Evolutionary conservation across 2,113 vertebrate genomes (phyloP), one percentile per base, ranked within the genome.

Genomic region (Turnix velox): DNA sequence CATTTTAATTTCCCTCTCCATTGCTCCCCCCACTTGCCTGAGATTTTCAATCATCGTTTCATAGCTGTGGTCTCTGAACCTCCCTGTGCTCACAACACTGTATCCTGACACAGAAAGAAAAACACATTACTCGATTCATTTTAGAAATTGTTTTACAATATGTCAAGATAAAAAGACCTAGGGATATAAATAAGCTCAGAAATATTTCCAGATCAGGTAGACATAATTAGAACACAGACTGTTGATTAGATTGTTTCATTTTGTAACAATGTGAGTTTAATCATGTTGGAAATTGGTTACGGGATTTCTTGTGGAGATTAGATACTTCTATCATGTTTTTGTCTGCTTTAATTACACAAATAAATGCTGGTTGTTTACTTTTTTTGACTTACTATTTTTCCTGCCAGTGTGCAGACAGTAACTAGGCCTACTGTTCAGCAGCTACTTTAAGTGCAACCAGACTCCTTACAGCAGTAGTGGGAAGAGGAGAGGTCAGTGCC

Each of bases 211-310:
- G 87, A 95, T 90, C 95, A 95, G 93, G 91, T 95, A 96, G 83
- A 93, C 46, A 58, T 96, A 97, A 97, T 97, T 97, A 97, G 91
- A 96, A 94, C 95, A 95, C 74, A 78, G 94, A 40, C 87, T 87
- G 95, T 85, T 97, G 95, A 96, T 97, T 96, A 96, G 91, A 96
- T 95, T 95, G 91, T 94, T 95, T 93, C 92, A 94, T 97, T 97
- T 95, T 93, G 85, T 63, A 95, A 92, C 93, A 88, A 84, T 90
- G 79, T 0, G 3, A 92, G 77, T 95, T 95, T 95, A 96, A 96
- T 97, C 94, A 94, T 35, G 55, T 95, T 88, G 76, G 93, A 97
- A 95, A 94, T 90, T 96, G 90, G 92, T 90, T 92, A 58, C 77
- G 5, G 92, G 84, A 90, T 91, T 96, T 95, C 90, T 92, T 72